Evolutionary conservation across 2,888 invertebrate genomes (phyloP).

Genomic region (Andrena marginata): DNA sequence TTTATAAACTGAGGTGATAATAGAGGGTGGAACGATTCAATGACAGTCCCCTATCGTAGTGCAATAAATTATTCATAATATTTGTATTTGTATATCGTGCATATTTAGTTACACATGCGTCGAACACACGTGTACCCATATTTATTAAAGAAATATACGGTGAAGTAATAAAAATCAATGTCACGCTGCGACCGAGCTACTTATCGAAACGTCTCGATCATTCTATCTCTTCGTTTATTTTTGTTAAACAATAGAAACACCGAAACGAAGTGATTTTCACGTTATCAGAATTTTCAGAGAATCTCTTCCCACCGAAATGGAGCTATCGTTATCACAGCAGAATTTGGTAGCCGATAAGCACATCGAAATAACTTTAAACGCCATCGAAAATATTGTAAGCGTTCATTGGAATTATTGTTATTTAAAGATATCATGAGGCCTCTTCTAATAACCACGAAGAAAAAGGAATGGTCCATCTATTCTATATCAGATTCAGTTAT

Average conservation of each 20-base stretch:
- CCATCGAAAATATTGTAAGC: conserved; percentile 78
- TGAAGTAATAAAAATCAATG: conserved; percentile 59
- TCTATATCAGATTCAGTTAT: not conserved
- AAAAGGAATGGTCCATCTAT: not conserved
- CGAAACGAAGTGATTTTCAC: not conserved
- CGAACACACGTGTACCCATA: conserved; percentile 43
- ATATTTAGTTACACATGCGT: conserved; percentile 31
- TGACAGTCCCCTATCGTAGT: conserved; percentile 19
- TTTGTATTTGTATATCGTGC: conserved; percentile 49
- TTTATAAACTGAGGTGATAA: conserved; percentile 19
- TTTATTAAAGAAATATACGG: conserved; percentile 46
- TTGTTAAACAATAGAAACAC: conserved; percentile 15
- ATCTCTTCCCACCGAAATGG: conserved; percentile 17
- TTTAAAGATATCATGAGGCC: not conserved
- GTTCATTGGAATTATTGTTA: not conserved
- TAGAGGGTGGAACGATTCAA: not conserved
- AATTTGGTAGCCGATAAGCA: conserved; percentile 22
- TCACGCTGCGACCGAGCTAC: conserved; percentile 22
- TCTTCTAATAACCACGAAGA: too few relatives aligned
- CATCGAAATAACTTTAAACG: conserved; percentile 68
- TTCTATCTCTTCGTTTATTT: not conserved
- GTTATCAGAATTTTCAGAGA: not conserved
- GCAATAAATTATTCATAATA: conserved; percentile 53
- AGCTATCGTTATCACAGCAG: not conserved
- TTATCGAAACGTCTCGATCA: not conserved